Evolutionary conservation across 1,140 invertebrate species (phyloP).

Genomic region (Pinna nobilis): DNA sequence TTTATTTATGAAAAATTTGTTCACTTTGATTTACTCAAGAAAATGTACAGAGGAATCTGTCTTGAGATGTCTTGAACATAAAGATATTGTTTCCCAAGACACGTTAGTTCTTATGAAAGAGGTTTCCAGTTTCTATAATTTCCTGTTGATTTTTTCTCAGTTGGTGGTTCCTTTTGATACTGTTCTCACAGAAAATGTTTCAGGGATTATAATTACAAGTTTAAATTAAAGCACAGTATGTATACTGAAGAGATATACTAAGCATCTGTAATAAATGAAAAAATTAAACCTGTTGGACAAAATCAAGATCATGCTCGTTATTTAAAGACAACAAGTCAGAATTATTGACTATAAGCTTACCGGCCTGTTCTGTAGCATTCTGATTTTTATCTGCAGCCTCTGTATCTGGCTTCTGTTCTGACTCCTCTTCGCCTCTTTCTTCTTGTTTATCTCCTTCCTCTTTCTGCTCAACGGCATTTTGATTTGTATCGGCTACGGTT

Average conservation of each 20-base stretch:
- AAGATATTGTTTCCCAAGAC: no score
- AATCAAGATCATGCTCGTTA: neutral
- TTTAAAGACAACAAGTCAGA: no score
- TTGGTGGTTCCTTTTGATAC: no score
- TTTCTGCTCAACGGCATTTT: constrained; percentile 23
- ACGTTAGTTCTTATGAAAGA: no score
- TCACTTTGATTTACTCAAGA: no score
- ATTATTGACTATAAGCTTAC: neutral
- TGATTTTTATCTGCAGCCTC: constrained; percentile 23
- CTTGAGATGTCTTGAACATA: no score
- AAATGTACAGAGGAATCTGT: no score
- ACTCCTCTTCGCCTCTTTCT: constrained; percentile 22
- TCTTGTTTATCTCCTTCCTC: constrained; percentile 19
- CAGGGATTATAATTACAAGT: neutral
- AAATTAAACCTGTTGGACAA: neutral
- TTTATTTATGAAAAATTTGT: no score
- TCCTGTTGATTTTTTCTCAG: no score
- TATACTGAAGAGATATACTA: neutral
- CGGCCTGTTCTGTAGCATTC: neutral
- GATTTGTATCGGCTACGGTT: constrained; percentile 4
- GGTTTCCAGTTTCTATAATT: no score
- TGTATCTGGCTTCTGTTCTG: constrained; percentile 19
- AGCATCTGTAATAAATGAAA: neutral
- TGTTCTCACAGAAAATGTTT: neutral
- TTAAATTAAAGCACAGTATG: neutral